Evolutionary conservation across 1,140 invertebrate genomes (phyloP).

Genomic region (Dendroctonus ponderosae): DNA sequence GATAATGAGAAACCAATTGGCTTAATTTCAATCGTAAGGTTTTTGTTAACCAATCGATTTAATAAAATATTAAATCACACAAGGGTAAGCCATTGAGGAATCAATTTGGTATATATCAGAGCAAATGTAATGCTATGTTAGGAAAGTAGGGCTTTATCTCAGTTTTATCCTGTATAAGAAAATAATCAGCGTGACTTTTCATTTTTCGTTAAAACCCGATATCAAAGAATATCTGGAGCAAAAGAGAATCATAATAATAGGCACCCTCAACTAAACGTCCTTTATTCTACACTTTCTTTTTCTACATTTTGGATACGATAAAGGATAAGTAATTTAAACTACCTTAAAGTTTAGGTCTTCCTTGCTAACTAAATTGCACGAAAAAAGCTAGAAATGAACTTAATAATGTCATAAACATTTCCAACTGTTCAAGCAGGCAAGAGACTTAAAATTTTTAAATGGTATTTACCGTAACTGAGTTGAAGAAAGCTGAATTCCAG

Average conservation of each 20-base stretch:
- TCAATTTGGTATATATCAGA: no score
- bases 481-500: neutral
- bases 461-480: neutral
- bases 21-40: no score
- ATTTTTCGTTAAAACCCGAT: conserved; percentile 7
- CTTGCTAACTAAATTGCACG: conserved; percentile 9
- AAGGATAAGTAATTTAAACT: conserved; percentile 17
- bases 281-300: conserved; percentile 6
- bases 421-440: neutral
- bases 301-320: conserved; percentile 8
- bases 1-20: neutral
- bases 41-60: no score
- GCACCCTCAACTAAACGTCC: conserved; percentile 2
- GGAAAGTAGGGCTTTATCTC: no score
- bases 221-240: conserved; percentile 11
- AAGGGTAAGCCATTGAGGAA: no score
- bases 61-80: no score
- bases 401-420: conserved; percentile 6
- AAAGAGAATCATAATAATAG: conserved; percentile 12
- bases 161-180: no score
- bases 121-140: no score
- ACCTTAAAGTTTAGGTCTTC: conserved; percentile 11
- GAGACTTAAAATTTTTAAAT: neutral
- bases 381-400: neutral
- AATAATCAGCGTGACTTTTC: neutral